These are phyloP conservation scores for Sesamia inferens DNA, from an alignment of 2,888 invertebrate species.

Conservation along the genomic window DNA sequence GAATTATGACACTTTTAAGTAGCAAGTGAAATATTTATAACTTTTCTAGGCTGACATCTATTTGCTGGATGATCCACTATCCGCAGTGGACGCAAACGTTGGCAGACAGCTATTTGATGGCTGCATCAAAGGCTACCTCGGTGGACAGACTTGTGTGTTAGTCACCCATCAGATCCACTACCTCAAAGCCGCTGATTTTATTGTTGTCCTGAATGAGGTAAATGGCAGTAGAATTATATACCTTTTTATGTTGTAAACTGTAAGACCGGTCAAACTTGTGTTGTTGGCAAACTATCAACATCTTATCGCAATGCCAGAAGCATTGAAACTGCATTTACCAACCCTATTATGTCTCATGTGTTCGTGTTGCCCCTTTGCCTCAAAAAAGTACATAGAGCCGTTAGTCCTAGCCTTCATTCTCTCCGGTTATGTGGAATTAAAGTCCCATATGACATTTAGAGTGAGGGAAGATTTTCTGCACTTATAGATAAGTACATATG, in stretches of 20 bases:
- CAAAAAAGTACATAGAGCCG: not conserved
- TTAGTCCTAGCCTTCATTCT: not conserved
- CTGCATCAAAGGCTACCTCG: slow-evolving; percentile 92
- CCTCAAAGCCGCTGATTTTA: slow-evolving; percentile 84
- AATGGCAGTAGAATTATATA: slow-evolving; percentile 4
- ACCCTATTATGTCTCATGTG: not conserved
- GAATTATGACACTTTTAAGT: not conserved
- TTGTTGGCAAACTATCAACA: not conserved
- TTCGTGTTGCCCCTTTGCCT: not conserved
- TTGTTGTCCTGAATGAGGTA: slow-evolving; percentile 89
- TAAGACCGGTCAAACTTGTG: not conserved
- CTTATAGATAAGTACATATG: not conserved
- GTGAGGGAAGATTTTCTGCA: not conserved
- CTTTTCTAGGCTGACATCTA: slow-evolving; percentile 92
- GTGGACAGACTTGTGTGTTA: slow-evolving; percentile 92
- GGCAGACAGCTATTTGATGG: slow-evolving; percentile 93
- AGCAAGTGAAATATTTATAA: not conserved
- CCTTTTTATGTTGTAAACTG: not conserved
- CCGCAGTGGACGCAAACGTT: slow-evolving; percentile 95
- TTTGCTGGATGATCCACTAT: slow-evolving; percentile 94
- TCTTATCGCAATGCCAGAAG: not conserved
- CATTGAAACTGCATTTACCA: not conserved
- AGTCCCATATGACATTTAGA: not conserved
- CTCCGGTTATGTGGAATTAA: not conserved
- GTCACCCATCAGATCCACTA: slow-evolving; percentile 96